A percentile compares a stretch with the other conserved stretches of the same genome.
phyloP scores from a whole-genome alignment of 2,888 invertebrate species.

The Plutella xylostella region DNA sequence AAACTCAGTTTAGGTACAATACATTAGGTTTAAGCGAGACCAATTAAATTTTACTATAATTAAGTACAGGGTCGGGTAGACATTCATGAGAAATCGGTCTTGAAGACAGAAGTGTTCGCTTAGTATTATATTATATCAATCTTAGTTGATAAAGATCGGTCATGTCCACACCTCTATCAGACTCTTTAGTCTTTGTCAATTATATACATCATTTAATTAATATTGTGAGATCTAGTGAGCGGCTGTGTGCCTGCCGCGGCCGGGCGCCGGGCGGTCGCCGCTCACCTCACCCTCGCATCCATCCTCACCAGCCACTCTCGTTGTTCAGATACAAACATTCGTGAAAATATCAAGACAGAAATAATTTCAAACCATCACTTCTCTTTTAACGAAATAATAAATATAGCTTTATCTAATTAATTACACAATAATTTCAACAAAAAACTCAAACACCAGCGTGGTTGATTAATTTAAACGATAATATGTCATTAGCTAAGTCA shows the following conservation, averaged over 20 bases:
- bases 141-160: slow-evolving; percentile 27
- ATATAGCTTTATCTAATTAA: slow-evolving; percentile 64
- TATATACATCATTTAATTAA: neutral
- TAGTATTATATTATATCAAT: neutral
- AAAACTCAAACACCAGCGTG: slow-evolving; percentile 62
- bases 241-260: too few relatives aligned
- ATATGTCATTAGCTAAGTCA: slow-evolving; percentile 63
- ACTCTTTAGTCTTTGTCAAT: neutral
- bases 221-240: slow-evolving; percentile 18
- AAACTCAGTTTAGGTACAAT: neutral
- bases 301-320: slow-evolving; percentile 43
- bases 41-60: slow-evolving; percentile 12
- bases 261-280: too few relatives aligned
- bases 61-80: slow-evolving; percentile 32
- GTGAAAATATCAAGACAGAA: slow-evolving; percentile 67
- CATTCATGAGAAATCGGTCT: neutral
- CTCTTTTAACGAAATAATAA: slow-evolving; percentile 62
- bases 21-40: neutral
- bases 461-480: slow-evolving; percentile 44
- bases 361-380: slow-evolving; percentile 64
- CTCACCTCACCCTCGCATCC: too few relatives aligned
- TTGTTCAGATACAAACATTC: slow-evolving; percentile 36
- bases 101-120: neutral
- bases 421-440: slow-evolving; percentile 70
- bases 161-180: slow-evolving; percentile 42